phyloP scores from a whole-genome alignment of 2,888 invertebrate species.

The Ctenicera cuprea region DNA sequence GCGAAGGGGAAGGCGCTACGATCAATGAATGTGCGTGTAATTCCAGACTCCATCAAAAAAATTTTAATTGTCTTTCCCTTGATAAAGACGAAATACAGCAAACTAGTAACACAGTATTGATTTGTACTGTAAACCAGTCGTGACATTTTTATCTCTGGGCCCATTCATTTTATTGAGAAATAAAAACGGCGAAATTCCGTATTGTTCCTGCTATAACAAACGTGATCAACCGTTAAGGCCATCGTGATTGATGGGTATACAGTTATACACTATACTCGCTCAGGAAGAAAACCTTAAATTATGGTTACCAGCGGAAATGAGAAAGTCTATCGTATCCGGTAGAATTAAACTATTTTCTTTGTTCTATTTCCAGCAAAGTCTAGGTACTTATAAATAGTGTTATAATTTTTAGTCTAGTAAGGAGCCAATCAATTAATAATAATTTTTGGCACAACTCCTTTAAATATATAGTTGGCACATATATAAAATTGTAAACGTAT shows the following conservation, averaged over 20 bases:
- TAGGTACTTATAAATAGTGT: too few species aligned
- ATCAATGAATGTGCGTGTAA: constrained; percentile 15
- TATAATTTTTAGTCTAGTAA: too few species aligned
- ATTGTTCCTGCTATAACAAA: constrained; percentile 5
- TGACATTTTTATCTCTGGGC: constrained; percentile 5
- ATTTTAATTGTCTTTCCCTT: neutral
- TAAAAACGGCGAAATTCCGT: neutral
- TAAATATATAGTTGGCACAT: too few species aligned
- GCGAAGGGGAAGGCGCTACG: constrained; percentile 11
- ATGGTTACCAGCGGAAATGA: neutral
- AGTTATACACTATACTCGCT: neutral
- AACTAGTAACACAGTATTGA: neutral
- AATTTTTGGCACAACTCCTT: too few species aligned
- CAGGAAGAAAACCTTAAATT: neutral
- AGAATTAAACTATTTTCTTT: neutral
- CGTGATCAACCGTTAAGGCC: constrained; percentile 6
- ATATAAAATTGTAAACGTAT: too few species aligned
- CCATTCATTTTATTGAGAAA: constrained; percentile 6
- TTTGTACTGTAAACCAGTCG: neutral
- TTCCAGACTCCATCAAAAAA: neutral
- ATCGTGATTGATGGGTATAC: constrained; percentile 2
- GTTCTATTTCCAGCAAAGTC: too few species aligned
- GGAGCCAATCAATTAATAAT: too few species aligned
- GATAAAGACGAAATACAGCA: neutral
- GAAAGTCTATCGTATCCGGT: neutral